phyloP scores from a whole-genome alignment of 2,888 invertebrate species.

The Boloria euphrosyne region DNA sequence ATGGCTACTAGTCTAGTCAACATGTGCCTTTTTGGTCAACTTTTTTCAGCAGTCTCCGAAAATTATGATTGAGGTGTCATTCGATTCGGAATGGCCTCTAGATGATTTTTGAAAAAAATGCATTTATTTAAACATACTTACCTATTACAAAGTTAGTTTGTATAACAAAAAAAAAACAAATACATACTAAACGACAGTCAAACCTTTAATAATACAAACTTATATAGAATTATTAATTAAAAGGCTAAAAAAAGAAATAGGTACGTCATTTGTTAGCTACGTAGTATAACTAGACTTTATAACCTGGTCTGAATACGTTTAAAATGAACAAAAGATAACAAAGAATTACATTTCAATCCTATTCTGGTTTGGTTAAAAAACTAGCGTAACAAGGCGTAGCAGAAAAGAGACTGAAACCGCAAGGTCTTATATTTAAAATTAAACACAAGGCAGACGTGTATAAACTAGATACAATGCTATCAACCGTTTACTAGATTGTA shows the following conservation, averaged over 20 bases:
- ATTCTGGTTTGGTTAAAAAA: constrained; percentile 20
- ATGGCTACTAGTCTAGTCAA: background rate
- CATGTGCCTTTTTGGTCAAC: no score
- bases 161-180: no score
- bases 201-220: no score
- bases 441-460: constrained; percentile 42
- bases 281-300: no score
- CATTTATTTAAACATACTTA: no score
- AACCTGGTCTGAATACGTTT: background rate
- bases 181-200: no score
- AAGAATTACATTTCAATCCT: constrained; percentile 25
- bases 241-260: constrained; percentile 3
- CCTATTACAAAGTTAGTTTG: no score
- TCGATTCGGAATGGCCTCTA: no score
- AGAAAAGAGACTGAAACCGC: constrained; percentile 23
- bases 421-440: constrained; percentile 31
- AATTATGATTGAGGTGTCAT: no score
- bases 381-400: constrained; percentile 24
- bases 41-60: no score
- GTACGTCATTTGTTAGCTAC: background rate
- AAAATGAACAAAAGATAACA: constrained; percentile 20
- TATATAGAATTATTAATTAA: background rate
- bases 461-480: constrained; percentile 46
- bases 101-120: no score
- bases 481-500: constrained; percentile 46